A percentile compares a stretch with the other conserved stretches of the same genome.
Conservation (phyloP, 2,888 invertebrate species). For the Ramazzottius varieornatus region DNA sequence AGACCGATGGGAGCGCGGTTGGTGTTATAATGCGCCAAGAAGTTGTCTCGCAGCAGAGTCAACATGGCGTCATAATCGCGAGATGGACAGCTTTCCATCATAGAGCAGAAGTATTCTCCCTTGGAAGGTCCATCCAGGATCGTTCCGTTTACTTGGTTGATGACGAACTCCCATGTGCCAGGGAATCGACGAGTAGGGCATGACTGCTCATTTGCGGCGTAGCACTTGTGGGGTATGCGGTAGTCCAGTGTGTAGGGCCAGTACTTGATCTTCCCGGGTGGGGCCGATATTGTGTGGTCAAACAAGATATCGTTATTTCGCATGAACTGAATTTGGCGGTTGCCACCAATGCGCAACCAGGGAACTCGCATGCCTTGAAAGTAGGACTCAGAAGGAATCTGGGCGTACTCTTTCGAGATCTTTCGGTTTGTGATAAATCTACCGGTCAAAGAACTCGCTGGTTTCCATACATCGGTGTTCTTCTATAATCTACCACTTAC, state of each 20-base stretch:
- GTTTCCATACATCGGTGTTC: no score
- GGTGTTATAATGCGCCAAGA: not conserved
- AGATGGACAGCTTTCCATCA: not conserved
- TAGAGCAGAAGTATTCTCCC: not conserved
- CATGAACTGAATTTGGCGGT: slow-evolving; percentile 2
- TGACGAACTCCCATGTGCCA: not conserved
- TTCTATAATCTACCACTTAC: no score
- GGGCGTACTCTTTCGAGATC: not conserved
- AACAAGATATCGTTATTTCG: not conserved
- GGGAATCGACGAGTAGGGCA: not conserved
- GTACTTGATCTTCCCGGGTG: not conserved
- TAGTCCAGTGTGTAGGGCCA: slow-evolving; percentile 4
- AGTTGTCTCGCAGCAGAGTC: not conserved
- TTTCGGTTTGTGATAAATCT: slow-evolving; percentile 1
- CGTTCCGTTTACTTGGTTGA: not conserved
- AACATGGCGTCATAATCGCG: not conserved
- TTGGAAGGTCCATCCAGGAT: not conserved
- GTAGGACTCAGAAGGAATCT: not conserved
- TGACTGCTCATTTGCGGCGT: not conserved
- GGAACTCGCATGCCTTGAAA: not conserved
- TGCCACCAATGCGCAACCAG: not conserved
- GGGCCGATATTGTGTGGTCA: not conserved
- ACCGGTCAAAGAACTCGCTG: no score
- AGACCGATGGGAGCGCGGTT: not conserved
- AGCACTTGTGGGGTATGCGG: not conserved